Conservation (phyloP, 2,797 vertebrate species). For the Pagetopsis macropterus region DNA sequence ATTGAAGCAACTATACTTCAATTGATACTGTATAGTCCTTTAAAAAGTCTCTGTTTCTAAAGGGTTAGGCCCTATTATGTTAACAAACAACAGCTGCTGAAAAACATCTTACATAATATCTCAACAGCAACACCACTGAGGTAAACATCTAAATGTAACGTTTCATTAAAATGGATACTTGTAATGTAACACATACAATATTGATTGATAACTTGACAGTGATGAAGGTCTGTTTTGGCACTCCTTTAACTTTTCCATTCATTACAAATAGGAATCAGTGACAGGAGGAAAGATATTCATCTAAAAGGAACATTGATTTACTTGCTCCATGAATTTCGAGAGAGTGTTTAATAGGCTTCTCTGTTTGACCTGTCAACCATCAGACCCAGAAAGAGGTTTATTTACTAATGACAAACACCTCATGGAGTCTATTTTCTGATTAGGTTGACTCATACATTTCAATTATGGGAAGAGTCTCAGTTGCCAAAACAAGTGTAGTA, state of each 20-base stretch:
- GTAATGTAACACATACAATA: neutral
- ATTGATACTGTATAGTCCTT: neutral
- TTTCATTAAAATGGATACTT: constrained; percentile 10
- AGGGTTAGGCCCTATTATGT: neutral
- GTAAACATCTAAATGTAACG: neutral
- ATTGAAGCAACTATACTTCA: neutral
- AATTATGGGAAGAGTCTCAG: constrained; percentile 12
- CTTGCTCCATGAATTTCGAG: constrained; percentile 27
- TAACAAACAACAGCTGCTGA: constrained; percentile 8
- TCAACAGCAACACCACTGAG: neutral
- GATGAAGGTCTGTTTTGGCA: constrained; percentile 3
- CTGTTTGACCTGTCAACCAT: constrained; percentile 22
- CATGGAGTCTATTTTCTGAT: constrained; percentile 26
- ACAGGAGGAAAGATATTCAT: constrained; percentile 12
- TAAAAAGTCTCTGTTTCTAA: neutral
- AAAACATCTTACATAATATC: neutral
- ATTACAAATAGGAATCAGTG: constrained; percentile 11
- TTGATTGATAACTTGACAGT: neutral
- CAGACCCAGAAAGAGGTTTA: constrained; percentile 5
- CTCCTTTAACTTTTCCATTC: constrained; percentile 14
- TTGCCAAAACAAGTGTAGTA: constrained; percentile 11
- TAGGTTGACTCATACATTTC: constrained; percentile 35
- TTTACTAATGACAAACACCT: constrained; percentile 22
- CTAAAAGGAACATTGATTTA: constrained; percentile 26
- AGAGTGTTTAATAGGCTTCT: constrained; percentile 18